Percentiles rank a stretch among this genome's conserved stretches.
phyloP scores from a whole-genome alignment of 1,140 invertebrate genomes.

The Formica exsecta region DNA sequence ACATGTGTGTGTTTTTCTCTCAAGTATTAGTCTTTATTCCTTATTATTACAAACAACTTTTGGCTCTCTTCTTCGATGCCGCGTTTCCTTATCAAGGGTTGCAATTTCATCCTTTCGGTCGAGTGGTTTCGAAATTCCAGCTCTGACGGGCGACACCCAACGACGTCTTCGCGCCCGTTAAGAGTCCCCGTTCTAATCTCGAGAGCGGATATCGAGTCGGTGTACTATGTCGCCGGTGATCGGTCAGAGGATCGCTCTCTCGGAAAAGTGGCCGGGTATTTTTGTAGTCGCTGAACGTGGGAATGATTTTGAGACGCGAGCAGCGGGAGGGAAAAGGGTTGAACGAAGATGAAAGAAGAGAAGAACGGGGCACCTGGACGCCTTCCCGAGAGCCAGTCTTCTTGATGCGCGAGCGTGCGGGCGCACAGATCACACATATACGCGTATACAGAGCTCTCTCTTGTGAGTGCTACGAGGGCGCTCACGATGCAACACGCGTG shows the following conservation, averaged over 20 bases:
- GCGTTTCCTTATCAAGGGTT: constrained; percentile 49
- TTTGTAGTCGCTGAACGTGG: constrained; percentile 79
- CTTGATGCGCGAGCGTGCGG: constrained; percentile 52
- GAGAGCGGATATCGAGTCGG: constrained; percentile 73
- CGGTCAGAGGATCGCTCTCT: constrained; percentile 75
- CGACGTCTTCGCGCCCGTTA: constrained; percentile 67
- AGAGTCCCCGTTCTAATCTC: constrained; percentile 71
- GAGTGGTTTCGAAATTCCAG: constrained; percentile 75
- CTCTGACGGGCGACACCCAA: constrained; percentile 68
- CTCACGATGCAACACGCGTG: constrained; percentile 69
- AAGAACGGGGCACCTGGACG: constrained; percentile 65
- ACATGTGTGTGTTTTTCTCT: background rate
- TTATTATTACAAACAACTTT: background rate
- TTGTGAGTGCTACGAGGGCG: constrained; percentile 5
- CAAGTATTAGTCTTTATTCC: constrained; percentile 9
- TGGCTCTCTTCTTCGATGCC: constrained; percentile 13
- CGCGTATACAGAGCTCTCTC: background rate
- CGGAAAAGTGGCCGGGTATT: constrained; percentile 75
- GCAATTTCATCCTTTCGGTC: constrained; percentile 76
- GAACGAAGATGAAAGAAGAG: constrained; percentile 32
- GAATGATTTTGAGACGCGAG: constrained; percentile 80
- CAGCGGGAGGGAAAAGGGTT: constrained; percentile 12
- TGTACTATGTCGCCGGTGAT: constrained; percentile 75
- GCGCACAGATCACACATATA: constrained; percentile 7
- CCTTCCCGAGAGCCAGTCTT: constrained; percentile 68